Conservation (phyloP, 2,888 invertebrate genomes). For the Eilema caniola region DNA sequence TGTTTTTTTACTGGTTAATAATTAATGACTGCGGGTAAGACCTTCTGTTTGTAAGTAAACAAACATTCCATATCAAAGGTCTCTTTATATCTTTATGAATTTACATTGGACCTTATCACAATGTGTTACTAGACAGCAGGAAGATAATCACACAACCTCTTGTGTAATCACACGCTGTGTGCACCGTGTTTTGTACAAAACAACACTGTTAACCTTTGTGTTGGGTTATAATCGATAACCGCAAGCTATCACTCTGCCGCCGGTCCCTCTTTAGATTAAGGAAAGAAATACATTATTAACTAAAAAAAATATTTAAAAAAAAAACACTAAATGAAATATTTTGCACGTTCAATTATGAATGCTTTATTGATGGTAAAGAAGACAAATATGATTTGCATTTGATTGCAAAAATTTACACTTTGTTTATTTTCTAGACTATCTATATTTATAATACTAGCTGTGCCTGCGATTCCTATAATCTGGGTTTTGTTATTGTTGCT, state of each 20-base stretch:
- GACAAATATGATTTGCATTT: too few relatives aligned
- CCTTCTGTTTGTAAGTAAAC: background rate
- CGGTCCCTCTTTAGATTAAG: too few relatives aligned
- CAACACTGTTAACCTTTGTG: slow-evolving; percentile 40
- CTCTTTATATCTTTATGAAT: background rate
- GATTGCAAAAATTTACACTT: too few relatives aligned
- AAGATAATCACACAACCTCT: slow-evolving; percentile 22
- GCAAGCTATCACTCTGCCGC: background rate
- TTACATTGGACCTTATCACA: background rate
- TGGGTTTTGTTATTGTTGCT: too few relatives aligned
- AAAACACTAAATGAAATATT: too few relatives aligned
- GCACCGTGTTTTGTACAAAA: slow-evolving; percentile 8
- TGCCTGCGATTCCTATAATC: too few relatives aligned
- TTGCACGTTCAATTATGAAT: too few relatives aligned
- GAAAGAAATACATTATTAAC: too few relatives aligned
- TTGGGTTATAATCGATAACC: slow-evolving; percentile 14
- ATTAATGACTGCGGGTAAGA: background rate
- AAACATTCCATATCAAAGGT: background rate
- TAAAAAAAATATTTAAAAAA: too few relatives aligned
- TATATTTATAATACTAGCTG: too few relatives aligned
- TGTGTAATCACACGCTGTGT: slow-evolving; percentile 31
- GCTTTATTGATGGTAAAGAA: too few relatives aligned
- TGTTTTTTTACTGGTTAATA: background rate
- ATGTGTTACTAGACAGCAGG: background rate
- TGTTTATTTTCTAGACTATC: too few relatives aligned